phyloP scores from a whole-genome alignment of 2,888 invertebrate species.

The Caenorhabditis sp. region DNA sequence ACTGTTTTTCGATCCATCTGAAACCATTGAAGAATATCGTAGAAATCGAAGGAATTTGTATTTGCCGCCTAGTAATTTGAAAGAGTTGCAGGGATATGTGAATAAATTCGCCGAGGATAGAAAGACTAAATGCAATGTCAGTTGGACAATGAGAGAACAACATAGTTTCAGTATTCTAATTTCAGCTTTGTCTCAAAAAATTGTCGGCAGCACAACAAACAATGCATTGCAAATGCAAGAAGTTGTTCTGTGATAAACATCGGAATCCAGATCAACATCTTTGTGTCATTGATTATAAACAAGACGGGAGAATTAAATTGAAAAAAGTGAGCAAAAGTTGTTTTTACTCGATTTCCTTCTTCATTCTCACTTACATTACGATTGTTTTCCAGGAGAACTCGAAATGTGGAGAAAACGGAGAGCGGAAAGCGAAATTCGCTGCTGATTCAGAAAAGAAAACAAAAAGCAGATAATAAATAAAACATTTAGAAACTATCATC shows the following conservation, averaged over 20 bases:
- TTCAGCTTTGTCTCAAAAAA: constrained; percentile 45
- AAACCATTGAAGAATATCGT: constrained; percentile 43
- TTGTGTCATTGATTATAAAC: constrained; percentile 59
- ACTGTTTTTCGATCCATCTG: constrained; percentile 54
- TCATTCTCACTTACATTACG: no score
- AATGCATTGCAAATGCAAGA: constrained; percentile 47
- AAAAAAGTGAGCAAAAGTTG: no score
- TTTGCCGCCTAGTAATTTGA: constrained; percentile 45
- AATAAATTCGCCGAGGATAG: constrained; percentile 24
- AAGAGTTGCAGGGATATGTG: not conserved
- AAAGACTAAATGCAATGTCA: constrained; percentile 47
- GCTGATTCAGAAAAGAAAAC: constrained; percentile 4
- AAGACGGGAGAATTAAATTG: constrained; percentile 51
- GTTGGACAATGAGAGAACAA: not conserved
- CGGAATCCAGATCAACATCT: constrained; percentile 47
- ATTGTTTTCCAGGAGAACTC: not conserved
- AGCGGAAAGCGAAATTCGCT: constrained; percentile 29
- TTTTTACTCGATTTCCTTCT: no score
- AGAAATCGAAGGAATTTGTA: constrained; percentile 42
- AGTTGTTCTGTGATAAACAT: constrained; percentile 52
- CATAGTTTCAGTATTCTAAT: not conserved
- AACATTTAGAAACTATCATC: constrained; percentile 20
- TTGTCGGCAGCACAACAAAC: constrained; percentile 51
- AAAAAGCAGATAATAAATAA: not conserved
- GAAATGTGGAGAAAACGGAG: constrained; percentile 27